A percentile compares a stretch with the other conserved stretches of the same genome.
These are phyloP conservation scores for Campylorhamphus procurvoides DNA, from an alignment of 2,113 vertebrate species.

Conservation along the genomic window DNA sequence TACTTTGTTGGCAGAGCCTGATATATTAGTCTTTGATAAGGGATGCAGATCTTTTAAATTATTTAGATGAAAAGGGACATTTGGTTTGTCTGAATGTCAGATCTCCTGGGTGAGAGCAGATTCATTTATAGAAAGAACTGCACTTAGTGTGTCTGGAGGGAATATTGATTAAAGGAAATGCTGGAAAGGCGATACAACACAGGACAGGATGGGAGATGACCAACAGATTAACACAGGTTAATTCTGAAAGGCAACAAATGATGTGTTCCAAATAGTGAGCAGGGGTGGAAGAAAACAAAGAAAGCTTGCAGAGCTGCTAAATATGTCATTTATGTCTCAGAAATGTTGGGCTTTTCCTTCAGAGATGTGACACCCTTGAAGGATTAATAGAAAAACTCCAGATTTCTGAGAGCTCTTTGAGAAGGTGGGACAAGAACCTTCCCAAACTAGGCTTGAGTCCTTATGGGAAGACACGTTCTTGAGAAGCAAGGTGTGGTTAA, in stretches of 20 bases:
- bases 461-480: neutral
- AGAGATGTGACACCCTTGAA: neutral
- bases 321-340: neutral
- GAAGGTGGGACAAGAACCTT: neutral
- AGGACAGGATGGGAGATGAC: conserved; percentile 39
- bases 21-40: conserved; percentile 40
- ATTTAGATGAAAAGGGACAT: conserved; percentile 31
- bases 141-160: neutral
- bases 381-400: neutral
- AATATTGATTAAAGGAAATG: conserved; percentile 56
- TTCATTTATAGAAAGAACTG: conserved; percentile 37
- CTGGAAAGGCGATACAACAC: neutral
- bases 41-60: conserved; percentile 44
- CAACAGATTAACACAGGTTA: conserved; percentile 19
- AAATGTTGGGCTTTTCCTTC: neutral
- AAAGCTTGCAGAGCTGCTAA: neutral
- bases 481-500: neutral
- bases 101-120: conserved; percentile 15
- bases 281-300: neutral
- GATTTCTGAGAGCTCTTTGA: neutral
- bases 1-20: conserved; percentile 2
- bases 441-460: neutral
- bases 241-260: neutral
- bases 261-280: neutral
- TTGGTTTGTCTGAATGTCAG: conserved; percentile 61